Conservation (phyloP, 2,888 invertebrate species). For the Trachelus iudaicus region DNA sequence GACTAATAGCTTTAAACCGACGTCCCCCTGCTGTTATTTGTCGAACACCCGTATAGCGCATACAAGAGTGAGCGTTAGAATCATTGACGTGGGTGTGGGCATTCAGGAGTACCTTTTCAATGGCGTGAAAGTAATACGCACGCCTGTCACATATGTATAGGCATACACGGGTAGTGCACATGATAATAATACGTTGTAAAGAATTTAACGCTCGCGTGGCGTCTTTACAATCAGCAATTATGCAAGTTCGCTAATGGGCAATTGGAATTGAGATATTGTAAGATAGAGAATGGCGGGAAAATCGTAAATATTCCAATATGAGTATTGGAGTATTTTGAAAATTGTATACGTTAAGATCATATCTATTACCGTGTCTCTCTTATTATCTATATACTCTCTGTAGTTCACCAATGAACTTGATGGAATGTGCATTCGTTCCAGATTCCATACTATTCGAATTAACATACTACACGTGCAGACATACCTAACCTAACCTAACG, state of each 20-base stretch:
- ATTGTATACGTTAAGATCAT: neutral
- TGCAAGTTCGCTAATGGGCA: neutral
- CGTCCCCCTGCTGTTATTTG: slow-evolving; percentile 6
- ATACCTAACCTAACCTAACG: neutral
- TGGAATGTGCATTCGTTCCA: neutral
- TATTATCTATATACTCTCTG: neutral
- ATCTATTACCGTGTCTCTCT: neutral
- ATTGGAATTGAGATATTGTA: neutral
- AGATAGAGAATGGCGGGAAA: neutral
- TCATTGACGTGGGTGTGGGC: slow-evolving; percentile 15
- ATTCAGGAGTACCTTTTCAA: slow-evolving; percentile 14
- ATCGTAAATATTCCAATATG: neutral
- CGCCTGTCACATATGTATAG: neutral
- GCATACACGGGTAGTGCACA: neutral
- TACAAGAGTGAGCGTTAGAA: slow-evolving; percentile 10
- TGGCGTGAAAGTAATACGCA: slow-evolving; percentile 11
- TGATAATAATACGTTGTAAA: neutral
- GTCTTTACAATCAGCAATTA: neutral
- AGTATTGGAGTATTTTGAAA: neutral
- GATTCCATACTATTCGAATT: neutral
- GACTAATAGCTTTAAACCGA: slow-evolving; percentile 2
- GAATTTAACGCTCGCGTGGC: neutral
- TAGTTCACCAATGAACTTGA: neutral
- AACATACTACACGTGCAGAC: neutral
- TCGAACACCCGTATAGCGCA: slow-evolving; percentile 18